These are phyloP conservation scores for Leptinotarsa undecemlineata DNA, from an alignment of 1,140 invertebrate genomes.

Conservation along the genomic window DNA sequence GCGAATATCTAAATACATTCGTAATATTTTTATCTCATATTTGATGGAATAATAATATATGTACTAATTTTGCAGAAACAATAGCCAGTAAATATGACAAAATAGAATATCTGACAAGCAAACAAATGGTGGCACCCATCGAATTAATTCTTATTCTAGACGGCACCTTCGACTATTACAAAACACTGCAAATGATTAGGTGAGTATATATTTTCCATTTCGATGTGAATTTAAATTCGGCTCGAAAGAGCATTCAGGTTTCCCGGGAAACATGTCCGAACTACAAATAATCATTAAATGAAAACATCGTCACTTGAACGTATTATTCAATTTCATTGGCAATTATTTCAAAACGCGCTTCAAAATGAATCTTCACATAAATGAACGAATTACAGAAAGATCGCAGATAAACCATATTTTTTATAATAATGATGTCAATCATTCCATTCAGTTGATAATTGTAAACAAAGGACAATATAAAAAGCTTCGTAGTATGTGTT, in stretches of 20 bases:
- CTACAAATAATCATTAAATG: background rate
- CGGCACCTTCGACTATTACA: slow-evolving; percentile 41
- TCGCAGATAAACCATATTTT: no score
- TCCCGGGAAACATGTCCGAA: background rate
- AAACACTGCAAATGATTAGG: slow-evolving; percentile 42
- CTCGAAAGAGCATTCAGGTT: background rate
- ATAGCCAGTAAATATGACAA: slow-evolving; percentile 37
- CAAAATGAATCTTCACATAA: no score
- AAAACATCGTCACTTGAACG: no score
- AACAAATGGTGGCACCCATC: slow-evolving; percentile 31
- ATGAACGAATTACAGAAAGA: no score
- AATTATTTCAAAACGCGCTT: no score
- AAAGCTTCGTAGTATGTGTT: no score
- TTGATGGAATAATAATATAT: no score
- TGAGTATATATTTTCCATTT: slow-evolving; percentile 33
- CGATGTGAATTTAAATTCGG: slow-evolving; percentile 3
- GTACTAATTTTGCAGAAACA: slow-evolving; percentile 23
- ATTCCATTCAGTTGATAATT: no score
- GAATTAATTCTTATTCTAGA: slow-evolving; percentile 50
- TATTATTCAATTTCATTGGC: no score
- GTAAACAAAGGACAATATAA: no score
- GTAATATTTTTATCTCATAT: background rate
- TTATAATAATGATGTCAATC: no score
- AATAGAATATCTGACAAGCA: slow-evolving; percentile 36
- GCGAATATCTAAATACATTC: background rate